Percentiles rank a stretch among this genome's conserved stretches.
Conservation (phyloP, 1,140 invertebrate species). For the Papilio aristodemus region DNA sequence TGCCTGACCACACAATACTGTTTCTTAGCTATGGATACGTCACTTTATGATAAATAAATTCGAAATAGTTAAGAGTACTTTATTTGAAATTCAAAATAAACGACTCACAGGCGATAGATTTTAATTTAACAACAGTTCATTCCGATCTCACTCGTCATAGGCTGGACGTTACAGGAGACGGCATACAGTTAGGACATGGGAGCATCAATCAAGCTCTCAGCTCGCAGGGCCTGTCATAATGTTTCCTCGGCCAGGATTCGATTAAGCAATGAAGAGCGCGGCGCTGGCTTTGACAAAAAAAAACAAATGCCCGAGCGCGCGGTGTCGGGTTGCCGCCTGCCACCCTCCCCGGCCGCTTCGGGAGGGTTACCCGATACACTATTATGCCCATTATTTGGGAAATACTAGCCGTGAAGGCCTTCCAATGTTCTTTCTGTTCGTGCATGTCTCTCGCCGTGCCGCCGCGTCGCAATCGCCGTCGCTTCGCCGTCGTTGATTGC, state of each 20-base stretch:
- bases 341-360: constrained; percentile 22
- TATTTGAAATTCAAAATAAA: no score
- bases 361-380: constrained; percentile 46
- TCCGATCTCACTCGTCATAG: neutral
- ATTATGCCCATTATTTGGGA: constrained; percentile 52
- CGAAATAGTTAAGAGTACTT: no score
- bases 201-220: neutral
- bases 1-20: no score
- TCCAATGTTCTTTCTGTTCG: constrained; percentile 37
- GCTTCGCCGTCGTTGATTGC: neutral
- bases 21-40: no score
- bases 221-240: constrained; percentile 17
- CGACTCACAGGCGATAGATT: no score
- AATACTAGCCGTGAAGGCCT: constrained; percentile 46
- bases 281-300: constrained; percentile 25
- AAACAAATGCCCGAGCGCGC: constrained; percentile 12
- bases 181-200: neutral
- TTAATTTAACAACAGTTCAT: no score
- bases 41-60: no score
- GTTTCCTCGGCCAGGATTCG: constrained; percentile 24
- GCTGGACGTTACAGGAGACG: neutral
- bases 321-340: constrained; percentile 42
- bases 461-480: no score
- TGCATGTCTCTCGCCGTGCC: neutral
- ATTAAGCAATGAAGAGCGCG: constrained; percentile 15